Conservation (phyloP, 1,140 invertebrate species). For the Zaprionus camerounensis region DNA sequence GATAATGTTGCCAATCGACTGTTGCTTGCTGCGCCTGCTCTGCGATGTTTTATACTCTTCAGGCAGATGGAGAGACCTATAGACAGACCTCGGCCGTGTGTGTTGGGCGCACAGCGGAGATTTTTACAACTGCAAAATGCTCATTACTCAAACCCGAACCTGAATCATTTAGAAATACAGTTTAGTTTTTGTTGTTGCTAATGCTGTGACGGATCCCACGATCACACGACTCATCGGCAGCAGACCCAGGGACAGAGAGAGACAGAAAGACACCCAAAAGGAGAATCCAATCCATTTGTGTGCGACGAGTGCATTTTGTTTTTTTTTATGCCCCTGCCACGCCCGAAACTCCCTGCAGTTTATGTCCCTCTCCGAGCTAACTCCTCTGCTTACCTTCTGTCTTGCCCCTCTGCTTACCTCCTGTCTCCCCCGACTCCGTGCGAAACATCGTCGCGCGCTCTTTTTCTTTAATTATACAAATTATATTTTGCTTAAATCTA, state of each 20-base stretch:
- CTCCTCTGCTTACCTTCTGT: not conserved
- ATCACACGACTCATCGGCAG: conserved; percentile 47
- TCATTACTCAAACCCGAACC: conserved; percentile 63
- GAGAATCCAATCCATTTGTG: conserved; percentile 33
- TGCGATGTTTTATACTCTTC: conserved; percentile 63
- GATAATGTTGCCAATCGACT: conserved; percentile 51
- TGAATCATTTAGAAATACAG: conserved; percentile 47
- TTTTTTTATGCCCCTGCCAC: conserved; percentile 45
- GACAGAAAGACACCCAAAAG: conserved; percentile 28
- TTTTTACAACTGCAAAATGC: conserved; percentile 60
- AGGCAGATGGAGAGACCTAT: conserved; percentile 5
- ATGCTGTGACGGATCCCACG: conserved; percentile 46
- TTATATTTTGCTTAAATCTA: conserved; percentile 50
- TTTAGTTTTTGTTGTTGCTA: conserved; percentile 23
- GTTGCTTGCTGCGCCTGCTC: conserved; percentile 26
- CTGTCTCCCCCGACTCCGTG: not conserved
- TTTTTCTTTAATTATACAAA: conserved; percentile 72
- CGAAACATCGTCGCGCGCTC: conserved; percentile 43
- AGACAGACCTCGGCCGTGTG: not conserved
- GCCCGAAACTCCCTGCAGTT: not conserved
- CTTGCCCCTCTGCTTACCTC: not conserved
- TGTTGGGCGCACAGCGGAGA: conserved; percentile 32
- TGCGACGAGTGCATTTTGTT: conserved; percentile 34
- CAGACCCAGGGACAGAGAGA: not conserved
- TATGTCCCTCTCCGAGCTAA: not conserved